Conservation (phyloP, 30 jellyfish, hydroid and myxozoan genomes). For the Cassiopea andromeda region DNA sequence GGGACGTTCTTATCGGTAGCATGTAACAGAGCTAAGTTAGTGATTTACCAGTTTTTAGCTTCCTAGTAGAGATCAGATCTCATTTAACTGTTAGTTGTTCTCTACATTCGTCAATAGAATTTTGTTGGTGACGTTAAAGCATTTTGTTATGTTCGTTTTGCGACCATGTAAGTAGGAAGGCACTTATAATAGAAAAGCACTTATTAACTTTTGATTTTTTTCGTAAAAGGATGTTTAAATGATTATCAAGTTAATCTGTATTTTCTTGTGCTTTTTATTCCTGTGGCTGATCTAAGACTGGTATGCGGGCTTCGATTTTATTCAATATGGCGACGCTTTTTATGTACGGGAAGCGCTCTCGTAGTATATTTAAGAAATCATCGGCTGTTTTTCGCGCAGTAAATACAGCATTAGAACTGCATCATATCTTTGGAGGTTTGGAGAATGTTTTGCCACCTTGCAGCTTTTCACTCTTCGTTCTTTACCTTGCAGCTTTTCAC, state of each 20-base stretch:
- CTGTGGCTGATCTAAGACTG: not conserved
- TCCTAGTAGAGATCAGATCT: slow-evolving; percentile 72
- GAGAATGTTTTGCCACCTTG: too few species aligned
- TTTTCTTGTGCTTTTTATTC: too few species aligned
- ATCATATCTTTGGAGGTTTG: too few species aligned
- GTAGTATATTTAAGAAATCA: too few species aligned
- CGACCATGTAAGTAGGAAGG: not conserved
- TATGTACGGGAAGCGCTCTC: too few species aligned
- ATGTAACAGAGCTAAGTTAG: not conserved
- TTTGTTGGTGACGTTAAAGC: slow-evolving; percentile 72
- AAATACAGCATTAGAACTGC: too few species aligned
- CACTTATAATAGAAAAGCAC: slow-evolving; percentile 22
- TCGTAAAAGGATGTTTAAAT: slow-evolving; percentile 25
- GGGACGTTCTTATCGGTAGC: not conserved
- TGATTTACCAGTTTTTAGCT: slow-evolving; percentile 32
- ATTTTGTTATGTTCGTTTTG: slow-evolving; percentile 45
- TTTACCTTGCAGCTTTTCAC: too few species aligned
- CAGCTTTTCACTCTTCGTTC: too few species aligned
- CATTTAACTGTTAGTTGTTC: slow-evolving; percentile 34
- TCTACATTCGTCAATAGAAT: slow-evolving; percentile 57
- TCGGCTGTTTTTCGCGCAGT: too few species aligned
- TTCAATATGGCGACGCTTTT: not conserved
- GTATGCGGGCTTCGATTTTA: not conserved
- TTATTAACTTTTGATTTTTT: not conserved
- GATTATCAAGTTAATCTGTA: not conserved